Conservation (phyloP, 2,113 vertebrate genomes). For the Himantopus leucocephalus region DNA sequence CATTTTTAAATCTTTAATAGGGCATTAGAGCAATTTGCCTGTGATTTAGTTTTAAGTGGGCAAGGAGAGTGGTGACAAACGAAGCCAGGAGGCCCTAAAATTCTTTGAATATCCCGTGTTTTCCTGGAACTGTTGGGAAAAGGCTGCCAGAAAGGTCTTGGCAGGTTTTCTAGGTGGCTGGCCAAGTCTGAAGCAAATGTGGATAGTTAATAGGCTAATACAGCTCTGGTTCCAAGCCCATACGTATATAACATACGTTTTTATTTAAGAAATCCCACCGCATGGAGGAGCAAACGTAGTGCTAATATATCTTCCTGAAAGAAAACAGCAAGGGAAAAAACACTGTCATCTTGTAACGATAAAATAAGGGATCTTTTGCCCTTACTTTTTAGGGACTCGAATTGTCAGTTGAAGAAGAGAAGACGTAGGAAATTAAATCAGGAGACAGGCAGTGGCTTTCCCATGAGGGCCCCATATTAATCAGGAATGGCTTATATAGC, state of each 20-base stretch:
- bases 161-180: conserved; percentile 55
- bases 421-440: conserved; percentile 47
- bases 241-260: conserved; percentile 18
- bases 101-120: conserved; percentile 59
- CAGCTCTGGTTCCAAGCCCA: background rate
- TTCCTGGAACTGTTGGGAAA: conserved; percentile 58
- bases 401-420: conserved; percentile 7
- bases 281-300: conserved; percentile 32
- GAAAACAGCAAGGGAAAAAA: conserved; percentile 9
- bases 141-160: conserved; percentile 58
- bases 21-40: conserved; percentile 57
- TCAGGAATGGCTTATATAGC: conserved; percentile 44
- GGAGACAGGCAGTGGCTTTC: conserved; percentile 59
- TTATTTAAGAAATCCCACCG: conserved; percentile 56
- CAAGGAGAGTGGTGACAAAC: conserved; percentile 39
- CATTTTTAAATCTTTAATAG: conserved; percentile 43
- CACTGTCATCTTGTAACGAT: background rate
- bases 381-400: conserved; percentile 38
- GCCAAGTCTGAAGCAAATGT: conserved; percentile 58
- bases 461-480: conserved; percentile 43
- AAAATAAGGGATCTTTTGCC: background rate
- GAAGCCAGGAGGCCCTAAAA: conserved; percentile 33
- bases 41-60: conserved; percentile 56
- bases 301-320: conserved; percentile 10
- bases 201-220: conserved; percentile 18